Evolutionary conservation across 2,113 vertebrate species (phyloP), one percentile per base, ranked within the genome.

Genomic region (Sander lucioperca): DNA sequence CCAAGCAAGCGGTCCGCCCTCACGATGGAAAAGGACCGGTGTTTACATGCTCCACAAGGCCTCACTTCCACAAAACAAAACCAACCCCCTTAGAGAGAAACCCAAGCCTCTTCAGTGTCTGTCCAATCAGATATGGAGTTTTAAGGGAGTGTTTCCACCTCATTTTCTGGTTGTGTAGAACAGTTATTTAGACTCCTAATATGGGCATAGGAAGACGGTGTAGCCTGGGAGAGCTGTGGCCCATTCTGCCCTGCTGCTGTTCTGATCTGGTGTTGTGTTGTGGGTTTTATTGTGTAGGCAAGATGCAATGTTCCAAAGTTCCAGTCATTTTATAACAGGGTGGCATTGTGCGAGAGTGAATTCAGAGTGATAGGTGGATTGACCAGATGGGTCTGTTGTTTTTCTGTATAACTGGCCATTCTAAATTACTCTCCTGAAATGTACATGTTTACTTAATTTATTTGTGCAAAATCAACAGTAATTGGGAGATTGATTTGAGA

Each of bases 41-140:
- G 94, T 94, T 94, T 94, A 93, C 91, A 92, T 92, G 89, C 86
- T 63, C 82, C 62, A 77, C 90, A 94, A 81, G 65, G 79, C 79
- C 65, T 77, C 59, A 61, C 86, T 80, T 76, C 67, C 79, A 79
- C 86, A 91, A 90, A 93, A 91, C 92, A 93, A 92, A 90, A 66
- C 89, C 91, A 87, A 33, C 84, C 68, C 72, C 68, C 86, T 19
- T 54, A 67, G 83, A 83, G 56, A 70, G 91, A 90, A 92, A 91
- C 83, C 76, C 1, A 74, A 89, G 82, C 69, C 45, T 67, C 75
- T 54, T 77, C 75, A 51, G 36, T 56, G 45, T 71, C 64, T 5
- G n/a, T 66, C 93, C 92, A 94, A 84, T 94, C 80, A 80, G 79
- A 73, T 18, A 2, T 45, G 15, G 51, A 56, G 77, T 51, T 90